Evolutionary conservation across 2,797 vertebrate species (phyloP).

Genomic region (Helarctos malayanus): DNA sequence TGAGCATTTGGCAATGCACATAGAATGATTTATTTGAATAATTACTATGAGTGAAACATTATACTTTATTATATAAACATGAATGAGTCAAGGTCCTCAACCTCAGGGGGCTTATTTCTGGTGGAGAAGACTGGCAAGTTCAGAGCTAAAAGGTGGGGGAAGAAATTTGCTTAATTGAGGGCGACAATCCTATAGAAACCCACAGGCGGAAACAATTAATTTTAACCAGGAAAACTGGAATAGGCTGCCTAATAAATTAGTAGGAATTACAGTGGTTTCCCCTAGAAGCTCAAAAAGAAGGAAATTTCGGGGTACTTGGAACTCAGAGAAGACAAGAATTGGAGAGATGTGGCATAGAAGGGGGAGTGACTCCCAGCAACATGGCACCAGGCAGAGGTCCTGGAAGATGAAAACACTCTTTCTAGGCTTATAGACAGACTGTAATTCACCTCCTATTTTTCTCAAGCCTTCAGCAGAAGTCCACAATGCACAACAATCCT

Average conservation of each 20-base stretch:
- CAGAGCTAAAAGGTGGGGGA: neutral
- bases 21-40: constrained; percentile 57
- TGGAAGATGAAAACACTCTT: neutral
- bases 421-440: neutral
- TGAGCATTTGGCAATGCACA: neutral
- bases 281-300: constrained; percentile 37
- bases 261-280: constrained; percentile 7
- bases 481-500: neutral
- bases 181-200: constrained; percentile 1
- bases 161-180: constrained; percentile 8
- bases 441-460: neutral
- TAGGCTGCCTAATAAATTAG: constrained; percentile 25
- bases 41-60: constrained; percentile 53
- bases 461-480: neutral
- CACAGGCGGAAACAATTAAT: constrained; percentile 48
- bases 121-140: neutral
- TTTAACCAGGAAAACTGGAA: constrained; percentile 53
- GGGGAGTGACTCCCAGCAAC: neutral
- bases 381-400: neutral
- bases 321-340: neutral
- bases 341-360: neutral
- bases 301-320: constrained; percentile 3
- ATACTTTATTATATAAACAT: constrained; percentile 50
- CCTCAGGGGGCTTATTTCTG: constrained; percentile 26
- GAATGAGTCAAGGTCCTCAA: constrained; percentile 26